A percentile compares a stretch with the other conserved stretches of the same genome.
phyloP scores from a whole-genome alignment of 2,113 vertebrate genomes.

The Albula goreensis region DNA sequence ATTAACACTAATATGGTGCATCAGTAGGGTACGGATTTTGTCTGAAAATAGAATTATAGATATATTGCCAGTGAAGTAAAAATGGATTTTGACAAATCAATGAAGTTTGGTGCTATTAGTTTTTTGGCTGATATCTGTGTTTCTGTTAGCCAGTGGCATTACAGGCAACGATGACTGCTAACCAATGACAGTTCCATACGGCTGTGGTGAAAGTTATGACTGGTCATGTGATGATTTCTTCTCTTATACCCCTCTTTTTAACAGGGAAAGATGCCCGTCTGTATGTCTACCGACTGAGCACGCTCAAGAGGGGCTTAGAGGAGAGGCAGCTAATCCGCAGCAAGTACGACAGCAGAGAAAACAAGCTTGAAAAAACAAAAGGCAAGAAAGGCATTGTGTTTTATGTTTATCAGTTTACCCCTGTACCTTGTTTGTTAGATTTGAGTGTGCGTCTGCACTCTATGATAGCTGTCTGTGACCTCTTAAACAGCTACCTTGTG shows the following conservation, averaged over 20 bases:
- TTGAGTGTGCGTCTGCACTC: not conserved
- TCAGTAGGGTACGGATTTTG: too few relatives aligned
- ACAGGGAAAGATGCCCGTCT: conserved; percentile 93
- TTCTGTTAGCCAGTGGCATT: not conserved
- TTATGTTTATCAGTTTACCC: not conserved
- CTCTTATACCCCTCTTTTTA: conserved; percentile 26
- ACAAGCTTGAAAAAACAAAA: conserved; percentile 98
- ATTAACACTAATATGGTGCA: too few relatives aligned
- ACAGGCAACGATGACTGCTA: not conserved
- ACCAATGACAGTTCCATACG: not conserved
- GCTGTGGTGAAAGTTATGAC: not conserved
- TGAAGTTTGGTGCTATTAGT: too few relatives aligned
- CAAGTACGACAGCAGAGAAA: conserved; percentile 90
- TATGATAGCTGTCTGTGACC: not conserved
- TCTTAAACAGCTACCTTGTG: not conserved
- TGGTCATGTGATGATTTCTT: not conserved
- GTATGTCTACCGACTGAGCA: conserved; percentile 87
- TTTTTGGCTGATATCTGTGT: too few relatives aligned
- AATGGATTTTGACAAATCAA: too few relatives aligned
- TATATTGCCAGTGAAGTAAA: too few relatives aligned
- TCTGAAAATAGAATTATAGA: too few relatives aligned
- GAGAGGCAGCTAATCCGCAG: conserved; percentile 73
- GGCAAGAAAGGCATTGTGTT: conserved; percentile 66
- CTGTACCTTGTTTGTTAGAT: not conserved
- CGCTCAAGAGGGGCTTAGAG: conserved; percentile 78